Evolutionary conservation across 2,797 vertebrate genomes (phyloP), one percentile per base, ranked within the genome.

Genomic region (Octomys mimax): DNA sequence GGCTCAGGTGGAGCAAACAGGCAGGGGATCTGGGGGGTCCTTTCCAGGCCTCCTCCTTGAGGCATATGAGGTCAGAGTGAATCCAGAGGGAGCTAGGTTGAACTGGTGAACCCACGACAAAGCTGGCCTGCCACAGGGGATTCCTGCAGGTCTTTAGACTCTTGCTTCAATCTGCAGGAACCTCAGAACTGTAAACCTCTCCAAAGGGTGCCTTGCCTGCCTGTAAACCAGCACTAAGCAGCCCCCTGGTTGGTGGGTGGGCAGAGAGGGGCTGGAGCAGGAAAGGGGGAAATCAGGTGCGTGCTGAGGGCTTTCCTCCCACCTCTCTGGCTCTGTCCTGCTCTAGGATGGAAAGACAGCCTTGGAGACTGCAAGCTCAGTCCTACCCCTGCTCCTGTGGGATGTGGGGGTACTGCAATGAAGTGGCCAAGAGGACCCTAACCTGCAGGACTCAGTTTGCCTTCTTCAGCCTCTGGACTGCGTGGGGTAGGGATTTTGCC

Each of bases 311-410:
- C 0, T 28, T 42, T 2, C 21, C 6, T 21, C 57, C 5, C 71
- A 4, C 11, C 31, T 6, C 18, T 70, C 39, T 0, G 0, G 62
- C 24, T 68, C 0, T 42, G 6, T 31, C 39, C 54, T 31, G 12
- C 12, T 46, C 52, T 52, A 12, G 10, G 42, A 39, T 46, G n/a
- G 21, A n/a, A 28, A 36, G 73, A 28, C 14, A 4, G 0, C 14
- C 7, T 21, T 31, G 31, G 36, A n/a, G 28, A 12, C 14, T 77
- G 0, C 1, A 26, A 39, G 31, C 31, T 61, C 7, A 1, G 31
- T 0, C 18, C 70, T 66, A 28, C 24, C 42, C 13, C 75, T 19
- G 16, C 28, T 52, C 28, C 46, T 33, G 13, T 3, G 39, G 39
- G 75, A 14, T 24, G 1, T 0, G 2, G 46, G 21, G 46, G 66